These are phyloP conservation scores for Charadrius vociferus DNA, from an alignment of 2,113 vertebrate genomes.

Conservation along the genomic window DNA sequence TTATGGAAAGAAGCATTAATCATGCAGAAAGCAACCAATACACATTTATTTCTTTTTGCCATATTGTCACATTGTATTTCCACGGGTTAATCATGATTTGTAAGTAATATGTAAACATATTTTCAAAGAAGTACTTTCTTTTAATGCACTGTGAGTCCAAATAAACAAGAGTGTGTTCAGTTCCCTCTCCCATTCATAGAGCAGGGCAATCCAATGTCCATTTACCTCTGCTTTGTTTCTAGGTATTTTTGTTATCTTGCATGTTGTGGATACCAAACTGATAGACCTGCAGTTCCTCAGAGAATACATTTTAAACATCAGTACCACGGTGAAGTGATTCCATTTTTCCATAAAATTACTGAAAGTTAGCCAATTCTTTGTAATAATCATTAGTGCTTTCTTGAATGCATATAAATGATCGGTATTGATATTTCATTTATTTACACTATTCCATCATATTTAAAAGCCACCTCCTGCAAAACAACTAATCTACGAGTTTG, in stretches of 20 bases:
- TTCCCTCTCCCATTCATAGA: slow-evolving; percentile 19
- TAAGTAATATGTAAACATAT: slow-evolving; percentile 20
- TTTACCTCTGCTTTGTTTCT: slow-evolving; percentile 48
- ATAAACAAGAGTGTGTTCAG: slow-evolving; percentile 26
- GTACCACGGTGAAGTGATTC: background rate
- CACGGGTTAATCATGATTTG: slow-evolving; percentile 45
- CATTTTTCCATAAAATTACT: slow-evolving; percentile 57
- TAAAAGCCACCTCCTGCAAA: slow-evolving; percentile 24
- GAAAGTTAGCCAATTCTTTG: slow-evolving; percentile 50
- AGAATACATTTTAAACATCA: slow-evolving; percentile 51
- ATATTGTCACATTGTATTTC: slow-evolving; percentile 47
- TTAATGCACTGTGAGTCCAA: background rate
- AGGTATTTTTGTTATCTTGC: slow-evolving; percentile 50
- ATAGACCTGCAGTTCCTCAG: slow-evolving; percentile 20
- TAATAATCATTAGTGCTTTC: slow-evolving; percentile 56
- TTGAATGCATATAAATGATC: slow-evolving; percentile 56
- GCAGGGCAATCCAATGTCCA: slow-evolving; percentile 4
- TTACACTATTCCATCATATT: slow-evolving; percentile 34
- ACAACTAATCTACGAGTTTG: background rate
- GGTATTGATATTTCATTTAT: slow-evolving; percentile 65
- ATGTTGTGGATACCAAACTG: slow-evolving; percentile 24
- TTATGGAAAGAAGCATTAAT: slow-evolving; percentile 58
- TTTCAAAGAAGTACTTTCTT: slow-evolving; percentile 14
- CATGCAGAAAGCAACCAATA: slow-evolving; percentile 39
- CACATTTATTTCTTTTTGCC: slow-evolving; percentile 39